phyloP scores from a whole-genome alignment of 2,888 invertebrate genomes.

The Nesidiocoris tenuis region DNA sequence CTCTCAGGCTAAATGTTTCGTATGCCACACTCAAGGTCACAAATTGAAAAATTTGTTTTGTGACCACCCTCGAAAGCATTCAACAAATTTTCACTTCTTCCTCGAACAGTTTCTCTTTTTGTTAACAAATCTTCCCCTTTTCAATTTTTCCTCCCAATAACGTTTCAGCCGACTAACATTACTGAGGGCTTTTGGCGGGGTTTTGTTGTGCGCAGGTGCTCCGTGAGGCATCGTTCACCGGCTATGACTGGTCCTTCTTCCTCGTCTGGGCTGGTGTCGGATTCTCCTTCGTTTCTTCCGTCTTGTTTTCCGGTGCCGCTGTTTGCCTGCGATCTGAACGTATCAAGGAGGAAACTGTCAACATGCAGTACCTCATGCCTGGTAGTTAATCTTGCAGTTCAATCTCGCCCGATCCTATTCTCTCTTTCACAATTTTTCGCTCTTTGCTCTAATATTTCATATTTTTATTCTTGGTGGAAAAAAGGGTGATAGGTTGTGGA shows the following conservation, averaged over 20 bases:
- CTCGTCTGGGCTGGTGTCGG: conserved; percentile 96
- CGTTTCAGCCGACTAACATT: background rate
- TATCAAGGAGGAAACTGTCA: conserved; percentile 91
- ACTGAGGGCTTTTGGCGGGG: background rate
- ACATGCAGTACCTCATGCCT: conserved; percentile 97
- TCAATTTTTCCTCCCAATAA: background rate
- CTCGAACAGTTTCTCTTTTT: background rate
- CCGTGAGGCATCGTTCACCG: conserved; percentile 73
- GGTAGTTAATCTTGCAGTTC: conserved; percentile 61
- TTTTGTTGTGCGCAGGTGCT: conserved; percentile 66
- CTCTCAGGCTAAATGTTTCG: too few species aligned
- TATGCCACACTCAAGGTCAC: too few species aligned
- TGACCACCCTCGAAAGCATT: too few species aligned
- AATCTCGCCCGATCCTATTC: background rate
- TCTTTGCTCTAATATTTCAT: background rate
- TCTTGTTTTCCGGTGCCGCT: conserved; percentile 90
- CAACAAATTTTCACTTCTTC: background rate
- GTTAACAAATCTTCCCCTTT: background rate
- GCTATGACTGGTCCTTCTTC: conserved; percentile 96
- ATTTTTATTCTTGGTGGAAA: background rate
- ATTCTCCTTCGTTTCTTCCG: conserved; percentile 84
- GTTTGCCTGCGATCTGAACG: conserved; percentile 91
- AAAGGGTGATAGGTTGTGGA: too few species aligned
- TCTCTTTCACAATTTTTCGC: background rate
- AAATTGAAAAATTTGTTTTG: too few species aligned